phyloP scores from a whole-genome alignment of 2,888 invertebrate species.

The Hirtodrosophila alboralis region DNA sequence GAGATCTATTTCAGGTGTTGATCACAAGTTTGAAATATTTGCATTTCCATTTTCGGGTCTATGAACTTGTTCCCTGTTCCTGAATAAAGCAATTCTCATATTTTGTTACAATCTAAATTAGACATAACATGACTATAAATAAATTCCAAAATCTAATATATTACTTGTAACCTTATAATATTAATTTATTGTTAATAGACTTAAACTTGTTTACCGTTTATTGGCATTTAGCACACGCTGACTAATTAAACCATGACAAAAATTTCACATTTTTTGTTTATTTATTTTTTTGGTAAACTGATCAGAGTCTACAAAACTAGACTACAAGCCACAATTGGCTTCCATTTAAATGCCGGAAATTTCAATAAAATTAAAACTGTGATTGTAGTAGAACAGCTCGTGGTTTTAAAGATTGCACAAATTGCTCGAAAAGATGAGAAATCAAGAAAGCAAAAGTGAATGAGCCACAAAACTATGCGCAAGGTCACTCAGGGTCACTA shows the following conservation, averaged over 20 bases:
- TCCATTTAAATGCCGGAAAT: conserved; percentile 70
- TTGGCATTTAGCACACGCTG: conserved; percentile 35
- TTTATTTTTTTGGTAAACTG: conserved; percentile 56
- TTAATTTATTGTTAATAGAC: conserved; percentile 26
- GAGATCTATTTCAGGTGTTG: conserved; percentile 25
- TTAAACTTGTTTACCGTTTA: conserved; percentile 59
- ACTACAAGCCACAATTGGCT: conserved; percentile 36
- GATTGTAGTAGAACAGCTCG: conserved; percentile 47
- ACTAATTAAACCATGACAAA: conserved; percentile 44
- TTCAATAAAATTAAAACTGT: conserved; percentile 20
- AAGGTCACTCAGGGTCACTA: conserved; percentile 31
- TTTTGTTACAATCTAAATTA: too few relatives aligned
- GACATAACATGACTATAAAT: too few relatives aligned
- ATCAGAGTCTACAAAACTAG: conserved; percentile 54
- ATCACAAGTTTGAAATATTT: conserved; percentile 18
- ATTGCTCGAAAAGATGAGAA: conserved; percentile 30
- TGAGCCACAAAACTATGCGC: conserved; percentile 25
- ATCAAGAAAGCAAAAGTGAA: conserved; percentile 49
- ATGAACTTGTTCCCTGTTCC: not conserved
- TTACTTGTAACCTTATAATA: too few relatives aligned
- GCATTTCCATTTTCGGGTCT: conserved; percentile 3
- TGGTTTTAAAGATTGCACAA: conserved; percentile 28
- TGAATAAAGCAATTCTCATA: too few relatives aligned
- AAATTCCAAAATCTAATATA: too few relatives aligned
- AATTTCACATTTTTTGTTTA: conserved; percentile 12